phyloP scores from a whole-genome alignment of 1,140 invertebrate genomes.

The Drosophila rhopaloa region DNA sequence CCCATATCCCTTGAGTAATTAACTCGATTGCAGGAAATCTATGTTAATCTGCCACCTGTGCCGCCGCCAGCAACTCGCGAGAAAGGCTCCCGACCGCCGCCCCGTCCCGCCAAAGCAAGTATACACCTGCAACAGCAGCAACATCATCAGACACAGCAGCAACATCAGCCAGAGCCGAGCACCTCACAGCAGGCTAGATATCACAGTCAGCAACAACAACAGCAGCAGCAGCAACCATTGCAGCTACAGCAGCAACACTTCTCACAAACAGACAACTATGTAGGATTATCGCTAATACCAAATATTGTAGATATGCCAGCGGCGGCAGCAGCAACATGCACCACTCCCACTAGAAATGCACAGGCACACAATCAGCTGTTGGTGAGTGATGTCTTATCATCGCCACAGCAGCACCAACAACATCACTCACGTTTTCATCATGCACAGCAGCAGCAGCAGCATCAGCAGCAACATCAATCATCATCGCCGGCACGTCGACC shows the following conservation, averaged over 20 bases:
- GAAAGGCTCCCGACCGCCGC: constrained; percentile 63
- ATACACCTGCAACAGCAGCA: constrained; percentile 64
- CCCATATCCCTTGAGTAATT: neutral
- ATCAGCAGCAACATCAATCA: constrained; percentile 47
- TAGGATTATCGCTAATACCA: constrained; percentile 79
- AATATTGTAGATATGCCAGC: constrained; percentile 73
- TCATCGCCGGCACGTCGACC: constrained; percentile 50
- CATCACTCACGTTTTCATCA: constrained; percentile 61
- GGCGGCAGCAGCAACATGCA: constrained; percentile 11
- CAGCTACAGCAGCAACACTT: constrained; percentile 73
- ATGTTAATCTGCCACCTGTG: constrained; percentile 80
- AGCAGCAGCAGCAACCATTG: constrained; percentile 64
- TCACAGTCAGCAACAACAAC: constrained; percentile 55
- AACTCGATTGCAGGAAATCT: constrained; percentile 70
- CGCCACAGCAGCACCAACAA: constrained; percentile 46
- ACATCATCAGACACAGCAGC: constrained; percentile 22
- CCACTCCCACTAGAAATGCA: constrained; percentile 62
- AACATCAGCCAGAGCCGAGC: constrained; percentile 57
- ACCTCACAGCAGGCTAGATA: constrained; percentile 77
- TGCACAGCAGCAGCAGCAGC: constrained; percentile 41
- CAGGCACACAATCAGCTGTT: constrained; percentile 63
- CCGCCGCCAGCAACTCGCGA: constrained; percentile 72
- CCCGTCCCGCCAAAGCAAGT: constrained; percentile 82
- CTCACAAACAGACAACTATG: constrained; percentile 81
- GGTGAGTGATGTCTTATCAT: constrained; percentile 71